Percentiles rank a stretch among this genome's conserved stretches.
These are phyloP conservation scores for Leucoptera coffeella DNA, from an alignment of 2,888 invertebrate species.

Conservation along the genomic window DNA sequence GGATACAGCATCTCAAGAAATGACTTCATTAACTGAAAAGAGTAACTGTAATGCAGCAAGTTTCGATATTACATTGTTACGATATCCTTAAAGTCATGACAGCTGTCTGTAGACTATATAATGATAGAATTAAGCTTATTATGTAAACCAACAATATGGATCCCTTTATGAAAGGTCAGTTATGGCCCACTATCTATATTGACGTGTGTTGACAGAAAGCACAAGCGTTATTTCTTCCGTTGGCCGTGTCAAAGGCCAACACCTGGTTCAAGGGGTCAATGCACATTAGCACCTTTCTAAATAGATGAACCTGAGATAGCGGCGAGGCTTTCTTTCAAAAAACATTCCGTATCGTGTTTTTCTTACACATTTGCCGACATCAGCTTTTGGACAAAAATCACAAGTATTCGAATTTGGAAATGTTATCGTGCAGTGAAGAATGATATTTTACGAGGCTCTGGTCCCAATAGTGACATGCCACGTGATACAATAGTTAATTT, in stretches of 20 bases:
- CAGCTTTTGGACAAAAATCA: no score
- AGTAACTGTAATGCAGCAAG: not conserved
- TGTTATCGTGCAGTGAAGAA: conserved; percentile 8
- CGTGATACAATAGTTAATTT: conserved; percentile 24
- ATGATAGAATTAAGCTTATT: conserved; percentile 21
- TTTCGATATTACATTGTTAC: conserved; percentile 1
- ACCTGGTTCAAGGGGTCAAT: conserved; percentile 30
- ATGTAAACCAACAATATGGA: conserved; percentile 24
- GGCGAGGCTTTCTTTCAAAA: no score
- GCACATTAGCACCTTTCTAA: conserved; percentile 17
- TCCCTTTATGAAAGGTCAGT: conserved; percentile 42
- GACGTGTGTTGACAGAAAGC: conserved; percentile 21
- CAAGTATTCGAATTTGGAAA: no score
- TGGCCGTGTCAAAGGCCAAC: conserved; percentile 26
- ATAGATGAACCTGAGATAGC: no score
- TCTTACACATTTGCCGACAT: no score
- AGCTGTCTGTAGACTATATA: conserved; percentile 21
- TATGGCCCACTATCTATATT: conserved; percentile 7
- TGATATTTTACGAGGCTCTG: conserved; percentile 2
- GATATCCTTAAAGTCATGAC: conserved; percentile 15
- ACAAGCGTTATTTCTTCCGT: conserved; percentile 34
- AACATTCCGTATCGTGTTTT: no score
- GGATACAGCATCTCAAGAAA: no score
- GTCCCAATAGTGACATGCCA: conserved; percentile 8
- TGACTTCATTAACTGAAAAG: no score